Percentiles rank a stretch among this genome's conserved stretches.
Evolutionary conservation across 2,888 invertebrate genomes (phyloP).

Genomic region (Synanthedon andrenaeformis): DNA sequence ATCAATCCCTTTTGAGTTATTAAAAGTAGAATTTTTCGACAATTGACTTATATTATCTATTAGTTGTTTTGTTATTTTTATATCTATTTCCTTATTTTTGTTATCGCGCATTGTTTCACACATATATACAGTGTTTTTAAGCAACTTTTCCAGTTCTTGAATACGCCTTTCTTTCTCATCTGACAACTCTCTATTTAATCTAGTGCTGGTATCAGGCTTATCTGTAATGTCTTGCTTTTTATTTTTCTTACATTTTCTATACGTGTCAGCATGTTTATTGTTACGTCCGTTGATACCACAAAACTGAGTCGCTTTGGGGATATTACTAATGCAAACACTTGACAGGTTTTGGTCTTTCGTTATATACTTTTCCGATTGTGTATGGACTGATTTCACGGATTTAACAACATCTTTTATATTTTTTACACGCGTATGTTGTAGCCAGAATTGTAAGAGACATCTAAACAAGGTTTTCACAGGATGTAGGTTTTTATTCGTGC

Average conservation of each 20-base stretch:
- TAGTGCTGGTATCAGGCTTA: background rate
- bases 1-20: slow-evolving; percentile 9
- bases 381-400: slow-evolving; percentile 26
- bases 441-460: slow-evolving; percentile 45
- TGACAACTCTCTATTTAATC: slow-evolving; percentile 5
- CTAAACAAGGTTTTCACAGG: slow-evolving; percentile 44
- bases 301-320: slow-evolving; percentile 36
- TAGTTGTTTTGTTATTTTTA: slow-evolving; percentile 39
- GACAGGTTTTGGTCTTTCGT: slow-evolving; percentile 39
- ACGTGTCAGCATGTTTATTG: background rate
- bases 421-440: slow-evolving; percentile 28
- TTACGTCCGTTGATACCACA: slow-evolving; percentile 18
- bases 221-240: background rate
- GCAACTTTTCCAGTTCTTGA: slow-evolving; percentile 43
- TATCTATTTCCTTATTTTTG: slow-evolving; percentile 35
- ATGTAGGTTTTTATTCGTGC: slow-evolving; percentile 19
- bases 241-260: background rate
- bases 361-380: slow-evolving; percentile 32
- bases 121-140: slow-evolving; percentile 49
- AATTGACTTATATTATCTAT: slow-evolving; percentile 33
- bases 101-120: slow-evolving; percentile 27
- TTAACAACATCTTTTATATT: slow-evolving; percentile 23
- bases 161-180: slow-evolving; percentile 36
- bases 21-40: slow-evolving; percentile 11
- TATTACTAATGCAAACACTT: slow-evolving; percentile 17